Evolutionary conservation across 64 coral and sea anemone genomes (phyloP).

Genomic region (Pocillopora damicornis): DNA sequence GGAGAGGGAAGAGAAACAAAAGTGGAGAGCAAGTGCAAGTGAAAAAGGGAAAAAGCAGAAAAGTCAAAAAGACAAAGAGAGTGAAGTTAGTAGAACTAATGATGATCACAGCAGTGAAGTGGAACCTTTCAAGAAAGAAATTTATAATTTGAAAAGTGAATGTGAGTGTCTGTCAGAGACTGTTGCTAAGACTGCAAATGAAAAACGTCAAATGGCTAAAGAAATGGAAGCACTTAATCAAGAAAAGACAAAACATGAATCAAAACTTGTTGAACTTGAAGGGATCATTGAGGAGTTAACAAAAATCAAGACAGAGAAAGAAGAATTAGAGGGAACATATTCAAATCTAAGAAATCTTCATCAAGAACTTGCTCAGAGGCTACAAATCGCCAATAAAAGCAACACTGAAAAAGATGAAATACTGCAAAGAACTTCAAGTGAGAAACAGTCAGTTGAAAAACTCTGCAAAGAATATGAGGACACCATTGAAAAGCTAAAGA

Average conservation of each 20-base stretch:
- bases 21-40: not conserved
- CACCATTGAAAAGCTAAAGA: slow-evolving; percentile 32
- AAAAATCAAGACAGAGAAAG: slow-evolving; percentile 60
- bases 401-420: slow-evolving; percentile 38
- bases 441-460: slow-evolving; percentile 59
- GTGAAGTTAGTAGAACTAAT: slow-evolving; percentile 4
- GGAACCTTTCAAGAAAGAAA: slow-evolving; percentile 63
- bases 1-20: slow-evolving; percentile 47
- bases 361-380: slow-evolving; percentile 49
- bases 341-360: slow-evolving; percentile 37
- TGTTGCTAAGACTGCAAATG: slow-evolving; percentile 76
- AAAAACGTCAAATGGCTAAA: slow-evolving; percentile 69
- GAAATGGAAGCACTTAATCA: slow-evolving; percentile 63
- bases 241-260: slow-evolving; percentile 62
- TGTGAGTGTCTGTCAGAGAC: slow-evolving; percentile 82
- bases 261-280: slow-evolving; percentile 53
- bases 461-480: slow-evolving; percentile 43
- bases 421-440: slow-evolving; percentile 26
- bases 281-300: slow-evolving; percentile 48
- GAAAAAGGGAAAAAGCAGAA: slow-evolving; percentile 52
- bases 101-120: slow-evolving; percentile 39
- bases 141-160: slow-evolving; percentile 74
- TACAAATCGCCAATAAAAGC: slow-evolving; percentile 40
- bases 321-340: slow-evolving; percentile 55
- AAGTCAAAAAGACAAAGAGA: slow-evolving; percentile 25